These are phyloP conservation scores for Drosophila carrolli DNA, from an alignment of 1,140 invertebrate genomes.

Conservation along the genomic window DNA sequence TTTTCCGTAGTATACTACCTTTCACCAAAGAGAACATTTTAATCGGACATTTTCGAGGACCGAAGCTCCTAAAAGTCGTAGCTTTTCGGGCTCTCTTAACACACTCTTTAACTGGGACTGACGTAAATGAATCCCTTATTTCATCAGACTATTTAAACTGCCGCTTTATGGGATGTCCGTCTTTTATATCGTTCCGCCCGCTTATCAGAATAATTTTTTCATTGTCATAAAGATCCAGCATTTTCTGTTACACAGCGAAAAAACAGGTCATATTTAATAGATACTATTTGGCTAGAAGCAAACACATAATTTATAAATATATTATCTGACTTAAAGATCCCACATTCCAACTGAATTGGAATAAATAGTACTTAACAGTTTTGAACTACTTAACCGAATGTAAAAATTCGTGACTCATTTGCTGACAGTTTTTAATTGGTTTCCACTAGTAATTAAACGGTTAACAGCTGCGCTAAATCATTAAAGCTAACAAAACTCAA, in stretches of 20 bases:
- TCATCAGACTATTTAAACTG: constrained; percentile 36
- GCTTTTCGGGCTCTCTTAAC: constrained; percentile 16
- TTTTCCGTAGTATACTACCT: constrained; percentile 22
- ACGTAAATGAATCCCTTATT: constrained; percentile 27
- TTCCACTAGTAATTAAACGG: too few relatives aligned
- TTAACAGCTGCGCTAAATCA: too few relatives aligned
- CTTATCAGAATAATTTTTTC: constrained; percentile 36
- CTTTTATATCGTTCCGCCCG: constrained; percentile 19
- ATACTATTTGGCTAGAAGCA: too few relatives aligned
- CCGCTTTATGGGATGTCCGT: constrained; percentile 18
- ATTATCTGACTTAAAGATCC: too few relatives aligned
- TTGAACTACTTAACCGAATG: too few relatives aligned
- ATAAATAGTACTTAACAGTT: too few relatives aligned
- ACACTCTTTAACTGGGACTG: constrained; percentile 18
- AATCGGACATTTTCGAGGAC: not conserved
- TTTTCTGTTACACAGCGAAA: constrained; percentile 6
- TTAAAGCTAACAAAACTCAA: too few relatives aligned
- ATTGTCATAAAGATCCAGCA: constrained; percentile 23
- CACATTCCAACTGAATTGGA: too few relatives aligned
- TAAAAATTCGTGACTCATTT: not conserved
- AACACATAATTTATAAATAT: too few relatives aligned
- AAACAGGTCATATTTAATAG: not conserved
- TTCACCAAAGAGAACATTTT: constrained; percentile 1
- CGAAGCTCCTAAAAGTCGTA: not conserved
- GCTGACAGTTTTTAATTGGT: not conserved